phyloP scores from a whole-genome alignment of 2,888 invertebrate species.

The Drosophila acutilabella region DNA sequence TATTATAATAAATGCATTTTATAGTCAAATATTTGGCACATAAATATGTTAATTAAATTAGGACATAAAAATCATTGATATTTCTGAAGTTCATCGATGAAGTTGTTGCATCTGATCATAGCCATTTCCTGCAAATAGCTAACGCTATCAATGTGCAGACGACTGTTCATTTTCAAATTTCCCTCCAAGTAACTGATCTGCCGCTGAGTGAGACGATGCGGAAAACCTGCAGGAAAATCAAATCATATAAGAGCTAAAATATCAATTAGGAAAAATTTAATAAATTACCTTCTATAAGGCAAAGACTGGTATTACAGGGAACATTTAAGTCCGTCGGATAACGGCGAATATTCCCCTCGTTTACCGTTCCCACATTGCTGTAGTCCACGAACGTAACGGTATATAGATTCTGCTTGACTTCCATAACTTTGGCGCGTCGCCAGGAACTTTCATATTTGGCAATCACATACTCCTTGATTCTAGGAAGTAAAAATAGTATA shows the following conservation, averaged over 20 bases:
- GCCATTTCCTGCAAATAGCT: conserved; percentile 48
- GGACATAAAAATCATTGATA: background rate
- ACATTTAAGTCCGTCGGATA: conserved; percentile 50
- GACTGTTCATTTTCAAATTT: conserved; percentile 21
- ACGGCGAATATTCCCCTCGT: conserved; percentile 49
- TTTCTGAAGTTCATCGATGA: conserved; percentile 27
- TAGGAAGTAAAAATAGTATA: background rate
- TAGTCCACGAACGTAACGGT: conserved; percentile 50
- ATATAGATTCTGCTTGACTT: conserved; percentile 31
- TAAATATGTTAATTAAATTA: too few species aligned
- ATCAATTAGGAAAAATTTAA: background rate
- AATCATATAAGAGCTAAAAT: too few species aligned
- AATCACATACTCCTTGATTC: conserved; percentile 53
- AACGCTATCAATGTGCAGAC: conserved; percentile 51
- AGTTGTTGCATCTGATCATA: conserved; percentile 23
- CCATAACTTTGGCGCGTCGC: conserved; percentile 56
- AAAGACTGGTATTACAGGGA: conserved; percentile 54
- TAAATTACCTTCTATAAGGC: conserved; percentile 59
- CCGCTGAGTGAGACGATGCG: conserved; percentile 33
- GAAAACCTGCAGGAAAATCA: conserved; percentile 42
- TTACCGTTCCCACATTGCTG: conserved; percentile 31
- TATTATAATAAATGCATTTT: too few species aligned
- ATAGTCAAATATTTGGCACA: too few species aligned
- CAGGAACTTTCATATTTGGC: conserved; percentile 44
- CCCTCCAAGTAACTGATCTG: conserved; percentile 47